phyloP scores from a whole-genome alignment of 2,113 vertebrate genomes.

The Boleophthalmus pectinirostris region DNA sequence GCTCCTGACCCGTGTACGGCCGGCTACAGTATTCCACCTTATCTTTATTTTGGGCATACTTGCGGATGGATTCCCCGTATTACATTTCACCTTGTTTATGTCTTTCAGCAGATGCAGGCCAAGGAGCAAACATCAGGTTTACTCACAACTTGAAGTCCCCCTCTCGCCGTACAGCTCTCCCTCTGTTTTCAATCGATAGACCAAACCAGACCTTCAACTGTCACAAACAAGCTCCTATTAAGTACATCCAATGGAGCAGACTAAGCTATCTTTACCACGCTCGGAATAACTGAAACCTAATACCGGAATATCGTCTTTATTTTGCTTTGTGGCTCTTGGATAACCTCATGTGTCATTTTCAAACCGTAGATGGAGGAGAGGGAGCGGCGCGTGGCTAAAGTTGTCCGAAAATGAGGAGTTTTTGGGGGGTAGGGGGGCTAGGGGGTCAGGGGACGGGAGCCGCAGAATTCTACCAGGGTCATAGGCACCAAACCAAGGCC shows the following conservation, averaged over 20 bases:
- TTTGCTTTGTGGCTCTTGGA: constrained; percentile 64
- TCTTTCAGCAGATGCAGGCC: constrained; percentile 52
- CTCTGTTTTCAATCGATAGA: constrained; percentile 71
- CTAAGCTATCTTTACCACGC: constrained; percentile 72
- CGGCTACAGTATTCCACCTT: too few relatives aligned
- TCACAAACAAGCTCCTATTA: constrained; percentile 70
- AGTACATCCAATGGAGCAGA: constrained; percentile 54
- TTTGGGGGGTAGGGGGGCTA: constrained; percentile 53
- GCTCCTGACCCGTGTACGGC: too few relatives aligned
- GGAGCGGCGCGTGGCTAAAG: constrained; percentile 22
- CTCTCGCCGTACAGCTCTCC: constrained; percentile 63
- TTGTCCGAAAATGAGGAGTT: constrained; percentile 40
- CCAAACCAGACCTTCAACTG: constrained; percentile 61
- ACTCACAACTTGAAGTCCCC: constrained; percentile 59
- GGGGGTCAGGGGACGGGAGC: constrained; percentile 52
- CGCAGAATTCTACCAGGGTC: constrained; percentile 58
- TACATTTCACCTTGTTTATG: constrained; percentile 47
- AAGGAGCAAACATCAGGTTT: constrained; percentile 61
- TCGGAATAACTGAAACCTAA: constrained; percentile 70
- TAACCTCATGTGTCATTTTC: constrained; percentile 68
- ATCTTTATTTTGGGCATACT: background rate
- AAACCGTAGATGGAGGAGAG: constrained; percentile 59
- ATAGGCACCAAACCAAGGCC: constrained; percentile 71
- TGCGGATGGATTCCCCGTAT: background rate
- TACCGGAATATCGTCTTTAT: constrained; percentile 60